Percentiles rank a stretch among this genome's conserved stretches.
Conservation (phyloP, 2,888 invertebrate species). For the Eupithecia centaureata region DNA sequence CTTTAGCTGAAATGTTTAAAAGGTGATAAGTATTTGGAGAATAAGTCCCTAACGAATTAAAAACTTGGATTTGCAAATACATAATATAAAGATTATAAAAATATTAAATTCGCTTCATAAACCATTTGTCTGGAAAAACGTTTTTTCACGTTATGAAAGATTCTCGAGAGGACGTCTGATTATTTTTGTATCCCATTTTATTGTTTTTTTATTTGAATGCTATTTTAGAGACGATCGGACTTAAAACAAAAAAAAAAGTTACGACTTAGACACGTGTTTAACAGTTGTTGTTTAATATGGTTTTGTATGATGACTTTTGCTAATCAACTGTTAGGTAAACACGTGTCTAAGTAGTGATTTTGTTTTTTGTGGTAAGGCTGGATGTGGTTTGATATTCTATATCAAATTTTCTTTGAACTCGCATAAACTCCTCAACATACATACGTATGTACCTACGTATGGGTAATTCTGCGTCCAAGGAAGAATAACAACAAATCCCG, state of each 20-base stretch:
- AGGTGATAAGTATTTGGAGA: not conserved
- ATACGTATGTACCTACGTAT: not conserved
- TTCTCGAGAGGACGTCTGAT: not conserved
- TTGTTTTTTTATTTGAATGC: not conserved
- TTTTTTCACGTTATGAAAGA: conserved; percentile 35
- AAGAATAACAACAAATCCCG: conserved; percentile 13
- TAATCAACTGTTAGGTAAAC: no score
- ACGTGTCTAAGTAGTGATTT: no score
- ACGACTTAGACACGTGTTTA: no score
- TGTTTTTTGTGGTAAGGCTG: no score
- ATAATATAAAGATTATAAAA: no score
- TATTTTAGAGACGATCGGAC: no score
- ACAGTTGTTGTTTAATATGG: no score
- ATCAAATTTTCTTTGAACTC: not conserved
- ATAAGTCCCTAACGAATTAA: not conserved
- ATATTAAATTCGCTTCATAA: not conserved
- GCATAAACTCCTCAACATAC: not conserved
- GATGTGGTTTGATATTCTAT: no score
- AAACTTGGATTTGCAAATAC: not conserved
- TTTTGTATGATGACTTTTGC: no score
- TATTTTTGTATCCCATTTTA: not conserved
- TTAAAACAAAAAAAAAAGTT: no score
- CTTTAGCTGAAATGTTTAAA: not conserved
- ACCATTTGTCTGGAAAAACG: conserved; percentile 8
- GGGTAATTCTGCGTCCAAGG: no score